A percentile compares a stretch with the other conserved stretches of the same genome.
Conservation (phyloP, 2,797 vertebrate genomes). For the Alosa sapidissima region DNA sequence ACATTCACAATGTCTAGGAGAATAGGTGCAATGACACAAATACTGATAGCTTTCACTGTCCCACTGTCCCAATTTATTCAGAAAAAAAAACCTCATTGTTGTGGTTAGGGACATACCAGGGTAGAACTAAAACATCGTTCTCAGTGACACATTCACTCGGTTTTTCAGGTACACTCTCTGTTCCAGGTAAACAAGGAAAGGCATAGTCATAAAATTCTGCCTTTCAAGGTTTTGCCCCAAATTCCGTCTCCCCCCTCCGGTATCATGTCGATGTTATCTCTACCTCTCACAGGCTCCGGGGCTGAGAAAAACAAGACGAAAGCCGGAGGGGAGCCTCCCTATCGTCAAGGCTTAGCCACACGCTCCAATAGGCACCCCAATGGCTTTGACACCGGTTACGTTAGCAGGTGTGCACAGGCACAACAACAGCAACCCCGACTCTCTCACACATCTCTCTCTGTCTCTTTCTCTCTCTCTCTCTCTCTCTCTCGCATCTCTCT, state of each 20-base stretch:
- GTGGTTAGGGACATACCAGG: neutral
- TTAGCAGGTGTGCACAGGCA: conserved; percentile 48
- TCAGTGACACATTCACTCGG: neutral
- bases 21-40: neutral
- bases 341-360: conserved; percentile 36
- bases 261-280: conserved; percentile 25
- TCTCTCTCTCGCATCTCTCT: neutral
- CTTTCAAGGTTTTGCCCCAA: conserved; percentile 13
- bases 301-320: conserved; percentile 4
- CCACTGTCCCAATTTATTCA: neutral
- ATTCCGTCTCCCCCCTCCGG: neutral
- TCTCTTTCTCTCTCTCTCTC: neutral
- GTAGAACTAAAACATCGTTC: neutral
- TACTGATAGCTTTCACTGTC: neutral
- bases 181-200: neutral
- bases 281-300: neutral
- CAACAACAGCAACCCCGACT: conserved; percentile 34
- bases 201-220: conserved; percentile 11
- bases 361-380: conserved; percentile 44
- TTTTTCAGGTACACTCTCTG: neutral
- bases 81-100: neutral
- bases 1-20: neutral
- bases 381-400: conserved; percentile 40
- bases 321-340: conserved; percentile 17
- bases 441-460: conserved; percentile 22